Evolutionary conservation across 2,797 vertebrate species (phyloP), one percentile per base, ranked within the genome.

Genomic region (Microhierax caerulescens): DNA sequence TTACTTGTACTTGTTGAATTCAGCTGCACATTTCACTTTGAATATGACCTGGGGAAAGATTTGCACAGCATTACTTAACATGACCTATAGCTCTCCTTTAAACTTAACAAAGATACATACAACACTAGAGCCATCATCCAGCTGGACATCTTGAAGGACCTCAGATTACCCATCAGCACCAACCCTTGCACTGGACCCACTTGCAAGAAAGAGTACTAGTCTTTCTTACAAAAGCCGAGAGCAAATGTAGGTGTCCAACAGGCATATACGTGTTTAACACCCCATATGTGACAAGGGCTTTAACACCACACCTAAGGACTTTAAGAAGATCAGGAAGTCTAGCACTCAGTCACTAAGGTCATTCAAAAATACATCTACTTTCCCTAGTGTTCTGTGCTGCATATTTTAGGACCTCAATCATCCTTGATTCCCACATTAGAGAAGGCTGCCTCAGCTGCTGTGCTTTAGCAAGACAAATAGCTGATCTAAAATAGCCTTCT

Each of bases 1-100:
- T 99, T 98, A 99, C 99, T 99, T 99, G 98, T 99, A 99, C 98
- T 99, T 99, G 98, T 98, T 99, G 98, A 99, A 99, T 94, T 99
- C 99, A 75, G 99, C 99, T 54, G 99, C 99, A 97, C 99, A 99
- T 97, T 99, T 99, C 76, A 99, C 99, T 98, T 99, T 99, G 98
- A 99, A 99, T 98, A 99, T 99, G 90, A 99, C 99, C 99, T 99
- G 95, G 67, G 78, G 95, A 89, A 85, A 79, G 85, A 94, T 86
- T 92, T 45, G 93, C 88, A 96, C 80, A 92, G 67, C 2, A 6
- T 95, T 96, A 95, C 14, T 92, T 56, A 13, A 47, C 48, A 4
- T 0, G 2, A 22, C 32, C 67, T 32, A 6, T 3, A 7, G 15
- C 3, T 80, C 41, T 47, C 37, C 41, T 78, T 25, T n/a, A 57